phyloP scores from a whole-genome alignment of 1,140 invertebrate genomes.

The Chironomus tepperi region DNA sequence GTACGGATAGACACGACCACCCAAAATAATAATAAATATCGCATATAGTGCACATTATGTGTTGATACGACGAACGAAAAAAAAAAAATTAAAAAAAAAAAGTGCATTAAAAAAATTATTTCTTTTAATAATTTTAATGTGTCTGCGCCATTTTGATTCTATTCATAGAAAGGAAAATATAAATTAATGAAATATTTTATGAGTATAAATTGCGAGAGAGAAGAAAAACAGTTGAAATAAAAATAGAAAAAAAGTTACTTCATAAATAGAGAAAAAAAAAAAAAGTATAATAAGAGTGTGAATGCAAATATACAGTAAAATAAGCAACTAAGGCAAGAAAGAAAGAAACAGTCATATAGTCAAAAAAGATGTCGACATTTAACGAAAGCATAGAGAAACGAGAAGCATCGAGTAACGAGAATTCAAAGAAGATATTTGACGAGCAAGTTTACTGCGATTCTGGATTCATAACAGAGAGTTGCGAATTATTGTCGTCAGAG shows the following conservation, averaged over 20 bases:
- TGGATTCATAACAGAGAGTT: conserved; percentile 12
- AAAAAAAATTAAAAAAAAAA: neutral
- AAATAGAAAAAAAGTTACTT: neutral
- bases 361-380: neutral
- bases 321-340: neutral
- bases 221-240: neutral
- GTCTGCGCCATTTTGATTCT: conserved; percentile 6
- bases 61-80: neutral
- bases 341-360: neutral
- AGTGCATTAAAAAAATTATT: neutral
- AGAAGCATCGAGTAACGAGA: neutral
- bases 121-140: neutral
- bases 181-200: neutral
- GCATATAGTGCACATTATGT: too few species aligned
- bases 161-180: neutral
- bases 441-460: neutral
- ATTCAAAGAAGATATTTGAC: neutral
- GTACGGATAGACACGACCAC: too few species aligned
- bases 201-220: neutral
- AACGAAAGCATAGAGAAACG: neutral
- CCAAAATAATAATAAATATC: too few species aligned
- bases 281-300: neutral
- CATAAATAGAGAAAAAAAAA: neutral
- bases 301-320: neutral
- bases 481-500: neutral